Base-by-base conservation (phyloP, 37 sponge, comb jelly and placozoan genomes). In the Cladorhizidae sp. region DNA sequence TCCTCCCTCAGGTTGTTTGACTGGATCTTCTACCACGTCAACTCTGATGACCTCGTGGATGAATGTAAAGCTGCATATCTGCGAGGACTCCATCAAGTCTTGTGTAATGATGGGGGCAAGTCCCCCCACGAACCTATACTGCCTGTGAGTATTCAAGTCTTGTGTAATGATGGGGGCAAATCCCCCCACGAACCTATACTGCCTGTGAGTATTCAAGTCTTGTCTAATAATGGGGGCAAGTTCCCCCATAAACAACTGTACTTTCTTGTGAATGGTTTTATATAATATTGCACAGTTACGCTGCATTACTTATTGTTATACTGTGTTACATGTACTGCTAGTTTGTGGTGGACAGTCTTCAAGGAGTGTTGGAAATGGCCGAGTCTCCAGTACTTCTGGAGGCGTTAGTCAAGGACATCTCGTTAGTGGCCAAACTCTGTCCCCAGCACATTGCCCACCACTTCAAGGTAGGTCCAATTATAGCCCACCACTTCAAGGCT, bases 381-480 rank as follows among this genome's bases (percentile, higher is more conserved):
- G 90, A 90, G 80, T 64, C 77, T 28, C 80, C 88, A 59, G 87
- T 62, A 0, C 81, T 92, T n/a, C 64, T 92, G 71, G 92, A 87
- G 70, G 80, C 83, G 35, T 74, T 92, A 20, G 81, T 92, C 29
- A 79, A 86, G 32, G 72, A 79, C 54, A 74, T 92, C 49, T 61
- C 83, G 21, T 64, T 50, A 38, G 62, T 92, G 41, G 76, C 83
- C 31, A 83, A 87, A 41, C 52, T 51, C 65, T 76, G 73, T 26
- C 88, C 82, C 23, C 75, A 75, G 51, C 50, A 80, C 56, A 41
- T 92, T 43, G 63, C 38, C 2, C 88, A 38, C 38, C 80, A 84
- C 72, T 92, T 92, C 80, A 83, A 87, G 72, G 92, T 92, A 55
- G 21, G 67, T n/a, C n/a, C n/a, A n/a, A n/a, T n/a, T n/a, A n/a